Base-by-base conservation (phyloP, 2,888 invertebrate genomes). In the Aphidoletes aphidimyza region DNA sequence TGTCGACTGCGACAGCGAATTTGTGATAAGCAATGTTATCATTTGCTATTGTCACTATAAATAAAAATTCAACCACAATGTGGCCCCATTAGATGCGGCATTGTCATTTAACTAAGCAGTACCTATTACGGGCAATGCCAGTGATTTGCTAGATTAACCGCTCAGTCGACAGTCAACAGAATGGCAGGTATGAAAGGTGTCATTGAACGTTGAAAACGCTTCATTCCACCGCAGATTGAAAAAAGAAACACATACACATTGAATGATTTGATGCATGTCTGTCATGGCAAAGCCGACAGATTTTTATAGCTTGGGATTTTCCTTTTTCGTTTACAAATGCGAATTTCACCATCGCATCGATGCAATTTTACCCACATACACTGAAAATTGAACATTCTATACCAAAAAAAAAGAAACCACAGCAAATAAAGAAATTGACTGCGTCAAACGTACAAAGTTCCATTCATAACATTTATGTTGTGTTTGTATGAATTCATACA, bases 21-120 rank as follows among this genome's bases (percentile, higher is more conserved):
- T 54, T 54, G 22, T 22, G 54, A 54, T 54, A 54, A 54, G 54
- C n/a, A 54, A 54, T 54, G 54, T 22, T 54, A 54, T 54, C 54
- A 14, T 22, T 54, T 54, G n/a, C 54, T 54, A 54, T 54, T 54
- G 54, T 22, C 22, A 14, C 54, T 54, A 54, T 54, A 54, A 54
- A 54, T 54, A 54, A 54, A n/a, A 54, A 3, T 47, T 54, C 54
- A 22, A 54, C 5, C n/a, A 22, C 54, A 17, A 17, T 11, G 17
- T 17, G 17, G 17, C 47, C 6, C 47, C 47, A 47, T 47, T 17
- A 17, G 14, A 54, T n/a, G n/a, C n/a, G 22, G 54, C 22, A 54
- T 54, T 54, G 54, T 22, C 54, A 22, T 54, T n/a, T 54, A 54
- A 54, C 54, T 54, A 54, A 54, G 54, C 54, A 54, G 54, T 54